phyloP scores from a whole-genome alignment of 2,797 vertebrate genomes.

The Bryconaethiops microstoma region DNA sequence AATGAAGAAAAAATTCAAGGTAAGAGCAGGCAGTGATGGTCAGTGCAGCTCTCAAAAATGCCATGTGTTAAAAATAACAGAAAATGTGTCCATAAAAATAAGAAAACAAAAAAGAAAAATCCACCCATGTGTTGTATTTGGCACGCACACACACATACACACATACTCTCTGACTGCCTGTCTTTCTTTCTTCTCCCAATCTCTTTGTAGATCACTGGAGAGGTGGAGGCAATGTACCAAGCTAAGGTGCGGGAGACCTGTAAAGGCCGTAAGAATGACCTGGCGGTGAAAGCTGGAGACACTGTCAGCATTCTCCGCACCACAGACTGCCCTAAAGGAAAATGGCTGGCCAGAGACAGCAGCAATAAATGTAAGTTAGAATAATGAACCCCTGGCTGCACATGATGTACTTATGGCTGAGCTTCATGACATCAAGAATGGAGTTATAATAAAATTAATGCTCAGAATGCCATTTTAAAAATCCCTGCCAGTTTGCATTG shows the following conservation, averaged over 20 bases:
- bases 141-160: background rate
- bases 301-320: conserved; percentile 69
- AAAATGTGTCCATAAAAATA: too few species aligned
- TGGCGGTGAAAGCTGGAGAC: conserved; percentile 69
- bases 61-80: too few species aligned
- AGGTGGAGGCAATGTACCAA: conserved; percentile 70
- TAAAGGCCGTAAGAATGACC: conserved; percentile 69
- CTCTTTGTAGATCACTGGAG: conserved; percentile 75
- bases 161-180: background rate
- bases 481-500: background rate
- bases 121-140: background rate
- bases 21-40: background rate
- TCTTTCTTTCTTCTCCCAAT: background rate
- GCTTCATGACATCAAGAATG: too few species aligned
- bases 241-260: conserved; percentile 63
- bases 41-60: too few species aligned
- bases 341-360: conserved; percentile 74
- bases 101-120: too few species aligned
- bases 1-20: conserved; percentile 58
- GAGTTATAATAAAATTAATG: too few species aligned
- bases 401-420: too few species aligned
- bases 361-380: conserved; percentile 80
- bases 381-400: too few species aligned
- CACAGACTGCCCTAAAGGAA: conserved; percentile 71
- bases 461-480: too few species aligned